These are phyloP conservation scores for Syngnathoides biaculeatus DNA, from an alignment of 2,113 vertebrate genomes.

Conservation along the genomic window DNA sequence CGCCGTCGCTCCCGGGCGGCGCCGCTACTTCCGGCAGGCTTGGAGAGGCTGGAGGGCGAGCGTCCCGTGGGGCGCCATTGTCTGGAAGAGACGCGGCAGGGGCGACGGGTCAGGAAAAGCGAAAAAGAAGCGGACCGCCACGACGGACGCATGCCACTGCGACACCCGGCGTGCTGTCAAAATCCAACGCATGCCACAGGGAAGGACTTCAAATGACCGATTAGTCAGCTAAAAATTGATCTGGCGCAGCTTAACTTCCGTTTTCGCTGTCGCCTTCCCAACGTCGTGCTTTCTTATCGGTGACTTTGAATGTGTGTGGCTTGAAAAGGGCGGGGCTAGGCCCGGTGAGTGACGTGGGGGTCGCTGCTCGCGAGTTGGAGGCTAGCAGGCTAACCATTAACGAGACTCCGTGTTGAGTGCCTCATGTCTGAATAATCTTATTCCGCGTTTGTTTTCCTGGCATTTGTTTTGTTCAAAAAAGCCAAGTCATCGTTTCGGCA, in stretches of 20 bases:
- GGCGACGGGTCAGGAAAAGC: background rate
- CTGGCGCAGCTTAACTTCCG: too few species aligned
- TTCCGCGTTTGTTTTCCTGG: too few species aligned
- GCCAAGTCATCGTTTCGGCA: too few species aligned
- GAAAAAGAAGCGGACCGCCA: background rate
- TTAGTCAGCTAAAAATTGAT: background rate
- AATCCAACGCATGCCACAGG: background rate
- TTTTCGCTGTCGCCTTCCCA: too few species aligned
- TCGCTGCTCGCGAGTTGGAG: too few species aligned
- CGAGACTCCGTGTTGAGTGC: too few species aligned
- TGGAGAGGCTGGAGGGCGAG: conserved; percentile 92
- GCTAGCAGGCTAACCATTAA: too few species aligned
- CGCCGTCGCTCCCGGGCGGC: conserved; percentile 78
- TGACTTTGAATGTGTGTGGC: background rate
- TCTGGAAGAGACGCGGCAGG: conserved; percentile 69
- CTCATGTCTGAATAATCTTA: too few species aligned
- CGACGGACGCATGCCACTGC: conserved; percentile 31
- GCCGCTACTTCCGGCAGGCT: conserved; percentile 94
- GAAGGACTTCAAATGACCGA: background rate
- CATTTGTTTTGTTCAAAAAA: too few species aligned
- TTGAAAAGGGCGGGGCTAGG: background rate
- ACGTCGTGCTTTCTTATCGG: too few species aligned
- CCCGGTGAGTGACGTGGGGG: too few species aligned
- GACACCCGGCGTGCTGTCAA: conserved; percentile 1
- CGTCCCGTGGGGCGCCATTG: conserved; percentile 89